Percentiles rank a stretch among this genome's conserved stretches.
Conservation (phyloP, 2,113 vertebrate genomes). For the Heterochromis multidens region DNA sequence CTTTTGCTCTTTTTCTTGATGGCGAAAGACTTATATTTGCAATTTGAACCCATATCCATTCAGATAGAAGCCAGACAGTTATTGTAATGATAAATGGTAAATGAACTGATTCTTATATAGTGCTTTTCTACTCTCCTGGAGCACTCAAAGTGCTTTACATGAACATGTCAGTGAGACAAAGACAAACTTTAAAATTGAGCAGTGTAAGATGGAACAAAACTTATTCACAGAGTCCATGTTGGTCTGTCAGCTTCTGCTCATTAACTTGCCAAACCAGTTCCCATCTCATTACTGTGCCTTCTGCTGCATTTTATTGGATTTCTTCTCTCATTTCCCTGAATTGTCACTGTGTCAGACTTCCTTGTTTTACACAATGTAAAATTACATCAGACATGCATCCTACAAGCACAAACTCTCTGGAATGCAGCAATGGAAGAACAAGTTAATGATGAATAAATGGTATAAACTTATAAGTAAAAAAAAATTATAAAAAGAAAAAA, state of each 20-base stretch:
- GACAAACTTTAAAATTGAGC: slow-evolving; percentile 3
- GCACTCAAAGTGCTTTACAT: too few species aligned
- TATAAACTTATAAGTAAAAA: not conserved
- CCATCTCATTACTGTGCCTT: slow-evolving; percentile 10
- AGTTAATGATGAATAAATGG: not conserved
- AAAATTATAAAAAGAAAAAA: not conserved
- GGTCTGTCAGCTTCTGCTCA: slow-evolving; percentile 25
- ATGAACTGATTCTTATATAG: too few species aligned
- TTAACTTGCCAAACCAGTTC: slow-evolving; percentile 20
- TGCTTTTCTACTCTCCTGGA: too few species aligned
- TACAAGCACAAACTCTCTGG: not conserved
- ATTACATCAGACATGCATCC: not conserved
- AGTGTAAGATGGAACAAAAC: not conserved
- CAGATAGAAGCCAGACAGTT: slow-evolving; percentile 46
- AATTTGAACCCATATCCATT: slow-evolving; percentile 8
- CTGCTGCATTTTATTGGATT: slow-evolving; percentile 46
- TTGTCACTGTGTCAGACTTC: not conserved
- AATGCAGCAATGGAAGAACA: not conserved
- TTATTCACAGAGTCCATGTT: slow-evolving; percentile 3
- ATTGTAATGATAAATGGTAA: too few species aligned
- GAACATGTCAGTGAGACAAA: slow-evolving; percentile 24
- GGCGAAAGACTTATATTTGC: slow-evolving; percentile 35
- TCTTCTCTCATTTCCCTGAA: slow-evolving; percentile 46
- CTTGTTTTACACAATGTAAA: not conserved
- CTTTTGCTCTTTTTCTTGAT: not conserved